Base-by-base conservation (phyloP, 2,113 vertebrate species). In the Lepus europaeus region DNA sequence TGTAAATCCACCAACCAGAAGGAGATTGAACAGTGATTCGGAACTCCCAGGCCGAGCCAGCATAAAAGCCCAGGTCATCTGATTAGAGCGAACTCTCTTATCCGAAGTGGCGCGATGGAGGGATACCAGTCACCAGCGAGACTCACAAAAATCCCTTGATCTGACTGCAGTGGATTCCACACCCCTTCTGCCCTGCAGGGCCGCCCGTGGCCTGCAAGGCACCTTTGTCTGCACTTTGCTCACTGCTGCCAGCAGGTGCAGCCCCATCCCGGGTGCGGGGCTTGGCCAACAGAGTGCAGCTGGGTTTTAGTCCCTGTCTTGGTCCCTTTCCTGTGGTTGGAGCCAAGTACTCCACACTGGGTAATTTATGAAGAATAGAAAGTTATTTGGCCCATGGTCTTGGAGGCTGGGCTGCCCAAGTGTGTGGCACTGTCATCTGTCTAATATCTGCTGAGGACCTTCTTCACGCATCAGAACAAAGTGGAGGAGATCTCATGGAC, bases 241-340 rank as follows among this genome's bases (percentile, higher is more conserved):
- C n/a, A 20, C 25, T n/a, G 36, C 69, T 51, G 13, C 8, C 20
- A 69, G 23, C 10, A 49, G 74, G 11, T 2, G 12, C 11, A 9
- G 45, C 20, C 12, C 45, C 39, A 3, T 11, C 49, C 0, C 1
- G 8, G 16, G 0, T 6, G 5, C 20, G 1, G 0, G 7, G 31
- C 7, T 3, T 17, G 19, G 49, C 0, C 4, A 49, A 66, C 10
- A 25, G 61, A 27, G 19, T 9, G 63, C 22, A 17, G 19, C 31
- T 61, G 10, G 22, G 5, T 25, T 4, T 19, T 4, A 39, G 1
- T 16, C 11, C 33, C 23, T 11, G 56, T 5, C 14, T 59, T 59
- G 56, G 56, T 59, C 56, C 19, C 56, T 59, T 59, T 59, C 14
- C 56, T 59, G 56, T 59, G 56, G 19, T 19, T 59, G 19, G 14